Evolutionary conservation across 2,797 vertebrate species (phyloP).

Genomic region (Antrozous pallidus): DNA sequence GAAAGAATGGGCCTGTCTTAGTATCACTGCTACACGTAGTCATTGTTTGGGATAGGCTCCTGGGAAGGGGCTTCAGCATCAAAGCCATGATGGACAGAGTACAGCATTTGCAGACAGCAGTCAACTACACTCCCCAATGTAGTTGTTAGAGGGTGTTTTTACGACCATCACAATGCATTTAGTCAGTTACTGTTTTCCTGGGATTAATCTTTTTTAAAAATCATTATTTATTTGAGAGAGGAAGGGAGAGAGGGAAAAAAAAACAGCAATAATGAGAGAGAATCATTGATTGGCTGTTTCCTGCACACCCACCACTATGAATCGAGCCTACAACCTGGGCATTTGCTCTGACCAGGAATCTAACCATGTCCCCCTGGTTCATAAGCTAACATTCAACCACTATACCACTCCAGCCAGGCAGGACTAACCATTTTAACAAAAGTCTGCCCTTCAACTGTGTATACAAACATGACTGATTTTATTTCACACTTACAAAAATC

Average conservation of each 20-base stretch:
- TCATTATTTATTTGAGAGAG: too few relatives aligned
- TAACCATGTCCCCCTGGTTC: too few relatives aligned
- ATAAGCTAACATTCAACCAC: too few relatives aligned
- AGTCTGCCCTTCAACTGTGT: neutral
- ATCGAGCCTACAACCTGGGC: too few relatives aligned
- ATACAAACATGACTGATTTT: constrained; percentile 25
- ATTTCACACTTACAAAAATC: neutral
- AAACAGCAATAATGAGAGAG: too few relatives aligned
- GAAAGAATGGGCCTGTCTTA: neutral
- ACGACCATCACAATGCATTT: neutral
- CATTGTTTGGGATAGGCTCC: neutral
- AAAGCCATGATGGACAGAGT: neutral
- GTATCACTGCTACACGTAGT: neutral
- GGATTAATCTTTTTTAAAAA: neutral
- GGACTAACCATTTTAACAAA: neutral
- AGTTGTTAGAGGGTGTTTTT: neutral
- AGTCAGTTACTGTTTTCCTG: neutral
- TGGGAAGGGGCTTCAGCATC: neutral
- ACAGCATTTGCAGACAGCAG: neutral
- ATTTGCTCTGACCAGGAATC: too few relatives aligned
- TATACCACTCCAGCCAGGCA: too few relatives aligned
- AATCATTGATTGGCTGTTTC: too few relatives aligned
- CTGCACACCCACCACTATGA: too few relatives aligned
- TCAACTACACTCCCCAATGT: neutral
- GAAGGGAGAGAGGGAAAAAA: too few relatives aligned